Conservation (phyloP, 2,113 vertebrate species). For the Sigmodon hispidus region DNA sequence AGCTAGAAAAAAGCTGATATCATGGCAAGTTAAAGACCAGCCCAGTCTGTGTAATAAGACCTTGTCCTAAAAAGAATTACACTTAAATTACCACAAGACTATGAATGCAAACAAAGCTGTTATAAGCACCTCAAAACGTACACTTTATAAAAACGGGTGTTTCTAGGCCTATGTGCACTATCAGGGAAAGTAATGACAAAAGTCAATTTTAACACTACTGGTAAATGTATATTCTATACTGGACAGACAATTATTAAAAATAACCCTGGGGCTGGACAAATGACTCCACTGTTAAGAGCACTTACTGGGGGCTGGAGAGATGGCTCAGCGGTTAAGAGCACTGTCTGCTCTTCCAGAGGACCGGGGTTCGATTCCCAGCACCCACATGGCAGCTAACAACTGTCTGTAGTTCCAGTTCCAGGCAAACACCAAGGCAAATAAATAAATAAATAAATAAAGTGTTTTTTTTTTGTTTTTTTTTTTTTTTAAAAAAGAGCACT, state of each 20-base stretch:
- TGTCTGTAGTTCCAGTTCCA: too few species aligned
- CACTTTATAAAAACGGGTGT: background rate
- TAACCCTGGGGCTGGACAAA: background rate
- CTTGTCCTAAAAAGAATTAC: background rate
- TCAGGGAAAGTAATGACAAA: background rate
- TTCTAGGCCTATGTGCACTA: background rate
- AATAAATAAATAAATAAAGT: too few species aligned
- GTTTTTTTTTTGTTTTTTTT: too few species aligned
- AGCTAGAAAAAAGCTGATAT: background rate
- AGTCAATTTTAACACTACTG: conserved; percentile 7
- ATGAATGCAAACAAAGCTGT: background rate
- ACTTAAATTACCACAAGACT: background rate
- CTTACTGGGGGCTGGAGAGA: too few species aligned
- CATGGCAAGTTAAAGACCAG: background rate
- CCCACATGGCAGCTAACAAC: too few species aligned
- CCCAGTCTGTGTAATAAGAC: background rate
- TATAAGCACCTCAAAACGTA: background rate
- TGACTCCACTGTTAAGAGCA: background rate
- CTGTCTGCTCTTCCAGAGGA: too few species aligned
- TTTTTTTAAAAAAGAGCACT: too few species aligned
- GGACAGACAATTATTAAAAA: background rate
- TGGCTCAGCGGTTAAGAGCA: too few species aligned
- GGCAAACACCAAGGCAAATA: too few species aligned
- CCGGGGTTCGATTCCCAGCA: too few species aligned
- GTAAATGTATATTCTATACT: background rate